Conservation (phyloP, 1,140 invertebrate species). For the Drosophila elegans region DNA sequence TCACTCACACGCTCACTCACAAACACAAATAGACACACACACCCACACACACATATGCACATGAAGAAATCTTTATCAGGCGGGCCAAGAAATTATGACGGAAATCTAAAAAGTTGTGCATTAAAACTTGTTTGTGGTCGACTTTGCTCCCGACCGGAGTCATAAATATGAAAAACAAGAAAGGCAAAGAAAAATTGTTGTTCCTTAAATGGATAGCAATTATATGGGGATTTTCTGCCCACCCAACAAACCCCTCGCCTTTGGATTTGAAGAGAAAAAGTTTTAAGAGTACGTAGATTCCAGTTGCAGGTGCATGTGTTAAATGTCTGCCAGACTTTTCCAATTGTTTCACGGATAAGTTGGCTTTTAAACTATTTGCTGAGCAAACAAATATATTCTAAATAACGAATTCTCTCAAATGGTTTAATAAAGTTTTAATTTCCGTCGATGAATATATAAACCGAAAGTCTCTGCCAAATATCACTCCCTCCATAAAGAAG, state of each 20-base stretch:
- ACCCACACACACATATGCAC: constrained; percentile 1
- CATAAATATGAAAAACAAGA: constrained; percentile 71
- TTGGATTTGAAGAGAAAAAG: constrained; percentile 9
- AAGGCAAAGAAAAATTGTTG: constrained; percentile 45
- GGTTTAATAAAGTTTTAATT: constrained; percentile 19
- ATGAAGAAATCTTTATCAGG: constrained; percentile 70
- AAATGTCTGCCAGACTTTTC: constrained; percentile 7
- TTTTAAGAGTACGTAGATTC: constrained; percentile 11
- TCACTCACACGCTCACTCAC: neutral
- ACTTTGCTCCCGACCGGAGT: constrained; percentile 38
- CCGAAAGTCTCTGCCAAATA: constrained; percentile 10
- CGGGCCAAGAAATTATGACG: constrained; percentile 78
- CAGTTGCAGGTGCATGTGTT: constrained; percentile 2
- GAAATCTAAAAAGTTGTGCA: constrained; percentile 83
- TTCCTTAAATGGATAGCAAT: constrained; percentile 69
- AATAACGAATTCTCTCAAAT: constrained; percentile 2
- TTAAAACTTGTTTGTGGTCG: constrained; percentile 80
- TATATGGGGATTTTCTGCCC: constrained; percentile 34
- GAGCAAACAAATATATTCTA: constrained; percentile 15
- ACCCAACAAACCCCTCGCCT: constrained; percentile 4
- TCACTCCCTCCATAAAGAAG: constrained; percentile 14
- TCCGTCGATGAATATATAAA: constrained; percentile 20
- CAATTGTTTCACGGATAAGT: constrained; percentile 26
- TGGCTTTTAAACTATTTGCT: neutral
- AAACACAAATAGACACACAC: neutral